Conservation (phyloP, 2,797 vertebrate species). For the Cuculus canorus region DNA sequence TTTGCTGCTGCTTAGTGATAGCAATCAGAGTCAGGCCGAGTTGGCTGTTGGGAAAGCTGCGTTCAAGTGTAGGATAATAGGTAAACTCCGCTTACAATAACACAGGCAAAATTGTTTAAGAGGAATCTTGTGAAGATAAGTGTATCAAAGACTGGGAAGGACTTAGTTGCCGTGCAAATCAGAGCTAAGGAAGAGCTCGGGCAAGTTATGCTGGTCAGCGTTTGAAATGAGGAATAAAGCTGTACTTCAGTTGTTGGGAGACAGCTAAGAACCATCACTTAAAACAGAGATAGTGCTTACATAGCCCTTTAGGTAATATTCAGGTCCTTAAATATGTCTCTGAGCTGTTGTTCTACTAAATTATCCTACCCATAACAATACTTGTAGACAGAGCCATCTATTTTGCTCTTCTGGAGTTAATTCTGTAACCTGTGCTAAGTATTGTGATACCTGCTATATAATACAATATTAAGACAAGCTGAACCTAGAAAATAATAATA, state of each 20-base stretch:
- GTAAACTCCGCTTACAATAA: not conserved
- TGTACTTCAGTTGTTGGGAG: not conserved
- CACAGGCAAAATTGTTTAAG: not conserved
- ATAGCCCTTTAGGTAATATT: not conserved
- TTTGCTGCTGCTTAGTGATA: not conserved
- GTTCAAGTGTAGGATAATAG: not conserved
- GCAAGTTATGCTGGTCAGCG: not conserved
- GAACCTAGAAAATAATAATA: not conserved
- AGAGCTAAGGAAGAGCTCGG: not conserved
- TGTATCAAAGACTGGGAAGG: not conserved
- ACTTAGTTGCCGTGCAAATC: not conserved
- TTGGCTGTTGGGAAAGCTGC: not conserved
- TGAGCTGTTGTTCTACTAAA: not conserved
- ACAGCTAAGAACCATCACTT: not conserved
- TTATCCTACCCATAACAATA: not conserved
- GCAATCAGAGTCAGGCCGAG: not conserved
- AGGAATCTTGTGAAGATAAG: not conserved
- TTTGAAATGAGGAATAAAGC: not conserved
- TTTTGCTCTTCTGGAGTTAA: not conserved
- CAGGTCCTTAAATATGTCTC: not conserved
- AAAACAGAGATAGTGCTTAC: not conserved
- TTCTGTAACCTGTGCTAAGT: not conserved
- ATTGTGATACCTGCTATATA: not conserved
- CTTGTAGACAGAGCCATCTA: not conserved
- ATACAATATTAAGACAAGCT: not conserved